phyloP scores from a whole-genome alignment of 1,140 invertebrate genomes.

The Drosophila kepulauana region DNA sequence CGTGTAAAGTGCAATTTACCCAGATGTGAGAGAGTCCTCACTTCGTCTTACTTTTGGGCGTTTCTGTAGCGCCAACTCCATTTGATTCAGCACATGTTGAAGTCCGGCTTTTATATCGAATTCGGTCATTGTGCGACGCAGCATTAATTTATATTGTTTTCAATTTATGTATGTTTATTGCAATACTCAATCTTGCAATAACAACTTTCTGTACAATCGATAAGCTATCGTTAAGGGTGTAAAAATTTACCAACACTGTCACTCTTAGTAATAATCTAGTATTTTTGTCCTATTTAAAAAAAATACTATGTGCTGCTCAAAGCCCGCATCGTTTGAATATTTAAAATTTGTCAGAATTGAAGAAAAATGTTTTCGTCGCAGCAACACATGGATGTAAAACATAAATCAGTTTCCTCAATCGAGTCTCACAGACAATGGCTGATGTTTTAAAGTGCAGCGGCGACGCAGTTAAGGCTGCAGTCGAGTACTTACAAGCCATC shows the following conservation, averaged over 20 bases:
- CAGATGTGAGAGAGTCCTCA: not conserved
- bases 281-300: not conserved
- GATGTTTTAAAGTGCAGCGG: not conserved
- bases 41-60: slow-evolving; percentile 83
- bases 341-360: not conserved
- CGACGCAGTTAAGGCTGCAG: slow-evolving; percentile 7
- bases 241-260: not conserved
- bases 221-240: not conserved
- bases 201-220: slow-evolving; percentile 21
- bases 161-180: not conserved
- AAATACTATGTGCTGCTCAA: not conserved
- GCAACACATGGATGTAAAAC: slow-evolving; percentile 18
- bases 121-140: slow-evolving; percentile 86
- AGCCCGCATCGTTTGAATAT: not conserved
- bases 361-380: slow-evolving; percentile 36
- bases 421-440: slow-evolving; percentile 43
- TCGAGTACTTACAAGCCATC: slow-evolving; percentile 38
- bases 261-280: not conserved
- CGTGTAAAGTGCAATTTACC: not conserved
- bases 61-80: slow-evolving; percentile 85
- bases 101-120: slow-evolving; percentile 86
- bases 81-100: slow-evolving; percentile 85
- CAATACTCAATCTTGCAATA: not conserved
- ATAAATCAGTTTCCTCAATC: slow-evolving; percentile 31
- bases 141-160: slow-evolving; percentile 52